Base-by-base conservation (phyloP, 2,797 vertebrate genomes). In the Nyctalus aviator region DNA sequence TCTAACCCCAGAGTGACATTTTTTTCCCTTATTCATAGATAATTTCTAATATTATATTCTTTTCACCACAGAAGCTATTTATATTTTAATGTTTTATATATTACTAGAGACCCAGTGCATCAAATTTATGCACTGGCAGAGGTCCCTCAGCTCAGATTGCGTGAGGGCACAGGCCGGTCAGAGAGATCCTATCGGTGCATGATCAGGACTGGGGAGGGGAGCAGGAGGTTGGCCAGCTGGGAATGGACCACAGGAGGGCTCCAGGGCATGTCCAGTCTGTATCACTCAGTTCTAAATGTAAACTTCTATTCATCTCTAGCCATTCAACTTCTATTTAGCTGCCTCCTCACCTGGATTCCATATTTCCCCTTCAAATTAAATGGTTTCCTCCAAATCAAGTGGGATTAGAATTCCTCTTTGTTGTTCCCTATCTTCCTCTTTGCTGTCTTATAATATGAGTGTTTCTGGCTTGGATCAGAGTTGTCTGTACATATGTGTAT, bases 1-100 rank as follows among this genome's bases (percentile, higher is more conserved):
- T 53, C 94, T 95, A 94, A 95, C 66, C 93, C 95, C 86, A 89
- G 78, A 96, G 90, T 96, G 72, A 94, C 96, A 81, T 97, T 97
- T 97, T 71, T 37, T n/a, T 2, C 76, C 75, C 92, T 96, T 93
- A 79, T 95, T 96, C 87, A 78, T 95, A 93, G 66, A 8, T 96
- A 93, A 92, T 95, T 97, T 97, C 97, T 76, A 68, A 68, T 68
- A 68, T 10, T 15, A 59, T 50, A 84, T 96, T 92, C 21, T 5
- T 8, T 37, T 18, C 1, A 75, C 95, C 93, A 89, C 0, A 96
- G 94, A 92, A 97, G 84, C 88, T 97, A 97, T 90, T 97, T 97
- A 94, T 95, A 88, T 96, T 94, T 96, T 81, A 32, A 25, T 76
- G 11, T 94, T 94, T 96, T 14, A 62, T 62, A 30, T 62, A 62